These are phyloP conservation scores for Porites australiensis DNA, from an alignment of 64 coral and sea anemone species.

Conservation along the genomic window DNA sequence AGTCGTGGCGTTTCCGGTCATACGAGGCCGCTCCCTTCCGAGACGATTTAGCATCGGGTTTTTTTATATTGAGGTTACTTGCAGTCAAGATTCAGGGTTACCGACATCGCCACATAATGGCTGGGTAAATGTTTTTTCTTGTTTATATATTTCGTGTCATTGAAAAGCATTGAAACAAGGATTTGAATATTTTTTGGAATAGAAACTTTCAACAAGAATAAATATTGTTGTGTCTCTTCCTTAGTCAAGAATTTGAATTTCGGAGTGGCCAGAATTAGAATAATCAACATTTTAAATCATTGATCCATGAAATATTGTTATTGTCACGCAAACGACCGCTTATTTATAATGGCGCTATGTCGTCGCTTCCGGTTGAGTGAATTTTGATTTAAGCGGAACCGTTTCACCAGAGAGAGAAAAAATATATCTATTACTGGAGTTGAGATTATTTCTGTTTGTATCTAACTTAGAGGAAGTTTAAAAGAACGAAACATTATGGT, in stretches of 20 bases:
- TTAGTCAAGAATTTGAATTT: background rate
- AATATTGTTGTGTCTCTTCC: background rate
- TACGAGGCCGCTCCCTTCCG: conserved; percentile 34
- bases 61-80: background rate
- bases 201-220: too few relatives aligned
- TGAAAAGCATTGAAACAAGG: too few relatives aligned
- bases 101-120: background rate
- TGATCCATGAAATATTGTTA: background rate
- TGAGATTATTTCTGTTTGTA: background rate
- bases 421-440: background rate
- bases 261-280: background rate
- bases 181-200: too few relatives aligned
- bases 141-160: too few relatives aligned
- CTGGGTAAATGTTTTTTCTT: too few relatives aligned
- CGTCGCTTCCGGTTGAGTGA: conserved; percentile 13
- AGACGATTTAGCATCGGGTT: conserved; percentile 7
- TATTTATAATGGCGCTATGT: background rate
- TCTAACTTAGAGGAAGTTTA: background rate
- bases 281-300: background rate
- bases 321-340: conserved; percentile 18
- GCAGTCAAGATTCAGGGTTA: background rate
- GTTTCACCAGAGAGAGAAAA: too few relatives aligned
- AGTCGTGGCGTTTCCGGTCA: background rate
- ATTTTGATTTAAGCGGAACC: conserved; percentile 11
- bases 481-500: conserved; percentile 15